Conservation (phyloP, 2,113 vertebrate species). For the Heloderma charlesbogerti region DNA sequence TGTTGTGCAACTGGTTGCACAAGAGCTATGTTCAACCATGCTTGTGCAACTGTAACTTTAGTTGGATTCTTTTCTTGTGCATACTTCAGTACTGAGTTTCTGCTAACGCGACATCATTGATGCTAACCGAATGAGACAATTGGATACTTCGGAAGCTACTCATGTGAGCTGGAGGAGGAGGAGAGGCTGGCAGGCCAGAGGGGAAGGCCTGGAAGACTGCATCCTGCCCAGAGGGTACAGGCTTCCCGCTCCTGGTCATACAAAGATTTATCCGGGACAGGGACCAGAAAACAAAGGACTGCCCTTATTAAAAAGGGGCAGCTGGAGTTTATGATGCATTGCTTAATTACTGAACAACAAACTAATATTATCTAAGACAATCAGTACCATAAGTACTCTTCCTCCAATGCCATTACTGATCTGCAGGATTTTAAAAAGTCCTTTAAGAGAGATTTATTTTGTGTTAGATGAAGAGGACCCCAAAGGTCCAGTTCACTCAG, state of each 20-base stretch:
- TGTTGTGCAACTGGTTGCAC: too few species aligned
- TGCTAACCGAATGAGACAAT: too few species aligned
- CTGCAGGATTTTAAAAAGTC: not conserved
- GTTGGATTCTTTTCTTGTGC: too few species aligned
- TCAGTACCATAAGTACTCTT: not conserved
- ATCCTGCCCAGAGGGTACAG: too few species aligned
- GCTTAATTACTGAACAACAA: not conserved
- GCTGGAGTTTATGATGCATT: not conserved
- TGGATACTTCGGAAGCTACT: too few species aligned
- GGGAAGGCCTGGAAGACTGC: too few species aligned
- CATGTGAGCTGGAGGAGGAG: too few species aligned
- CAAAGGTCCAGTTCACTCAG: slow-evolving; percentile 3
- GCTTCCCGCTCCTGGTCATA: not conserved
- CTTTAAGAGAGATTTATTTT: slow-evolving; percentile 40
- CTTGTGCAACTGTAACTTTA: too few species aligned
- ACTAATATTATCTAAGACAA: not conserved
- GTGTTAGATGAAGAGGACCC: slow-evolving; percentile 29
- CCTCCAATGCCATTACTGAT: not conserved
- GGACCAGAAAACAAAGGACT: not conserved
- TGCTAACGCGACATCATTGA: too few species aligned
- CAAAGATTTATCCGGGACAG: not conserved
- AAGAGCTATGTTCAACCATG: too few species aligned
- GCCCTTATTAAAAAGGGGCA: not conserved
- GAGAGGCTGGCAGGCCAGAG: too few species aligned
- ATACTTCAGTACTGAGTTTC: too few species aligned